These are phyloP conservation scores for Tiliacea aurago DNA, from an alignment of 2,888 invertebrate species.

Conservation along the genomic window DNA sequence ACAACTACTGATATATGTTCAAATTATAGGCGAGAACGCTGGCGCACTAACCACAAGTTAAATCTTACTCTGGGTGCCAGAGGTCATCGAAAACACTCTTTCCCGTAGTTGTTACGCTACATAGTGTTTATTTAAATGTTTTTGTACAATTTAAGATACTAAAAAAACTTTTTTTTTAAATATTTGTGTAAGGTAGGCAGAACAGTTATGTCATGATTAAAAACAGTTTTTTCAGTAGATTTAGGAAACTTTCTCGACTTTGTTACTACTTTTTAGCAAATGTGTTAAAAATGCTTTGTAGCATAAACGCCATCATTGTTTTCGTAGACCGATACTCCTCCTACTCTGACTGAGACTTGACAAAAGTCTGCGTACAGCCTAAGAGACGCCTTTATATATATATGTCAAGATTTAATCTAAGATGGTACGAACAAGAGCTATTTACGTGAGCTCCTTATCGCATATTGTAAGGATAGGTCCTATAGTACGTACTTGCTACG, in stretches of 20 bases:
- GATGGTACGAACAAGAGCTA: constrained; percentile 8
- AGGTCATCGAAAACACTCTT: too few relatives aligned
- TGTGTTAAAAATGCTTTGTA: too few relatives aligned
- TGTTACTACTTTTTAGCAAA: background rate
- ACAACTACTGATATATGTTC: too few relatives aligned
- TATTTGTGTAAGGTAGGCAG: too few relatives aligned
- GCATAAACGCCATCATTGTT: background rate
- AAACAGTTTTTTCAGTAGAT: background rate
- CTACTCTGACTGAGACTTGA: background rate
- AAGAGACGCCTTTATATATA: background rate
- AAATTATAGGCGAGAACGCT: too few relatives aligned
- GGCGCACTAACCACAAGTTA: too few relatives aligned
- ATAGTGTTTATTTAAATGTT: too few relatives aligned
- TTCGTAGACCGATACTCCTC: background rate
- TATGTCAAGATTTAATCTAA: background rate
- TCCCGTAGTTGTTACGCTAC: too few relatives aligned
- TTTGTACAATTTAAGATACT: too few relatives aligned
- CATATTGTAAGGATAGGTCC: constrained; percentile 16
- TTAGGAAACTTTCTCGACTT: background rate
- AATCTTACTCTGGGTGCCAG: too few relatives aligned
- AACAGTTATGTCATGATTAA: too few relatives aligned
- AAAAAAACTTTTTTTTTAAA: too few relatives aligned
- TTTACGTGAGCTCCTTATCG: constrained; percentile 21
- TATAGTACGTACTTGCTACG: constrained; percentile 11
- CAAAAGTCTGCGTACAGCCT: background rate